phyloP scores from a whole-genome alignment of 2,113 vertebrate genomes.

The Electrona antarctica region DNA sequence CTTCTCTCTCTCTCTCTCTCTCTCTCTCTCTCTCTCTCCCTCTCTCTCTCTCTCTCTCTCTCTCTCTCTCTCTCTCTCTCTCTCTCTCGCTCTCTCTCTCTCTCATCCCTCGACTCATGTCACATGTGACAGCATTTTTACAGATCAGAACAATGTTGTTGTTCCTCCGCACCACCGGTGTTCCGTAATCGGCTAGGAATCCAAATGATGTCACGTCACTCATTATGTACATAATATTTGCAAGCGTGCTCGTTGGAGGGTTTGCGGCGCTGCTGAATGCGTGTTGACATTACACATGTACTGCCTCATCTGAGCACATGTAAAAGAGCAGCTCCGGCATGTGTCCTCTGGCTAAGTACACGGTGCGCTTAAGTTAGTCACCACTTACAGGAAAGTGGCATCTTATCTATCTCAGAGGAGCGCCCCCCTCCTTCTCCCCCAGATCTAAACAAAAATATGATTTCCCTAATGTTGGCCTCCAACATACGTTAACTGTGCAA shows the following conservation, averaged over 20 bases:
- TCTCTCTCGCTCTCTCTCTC: neutral
- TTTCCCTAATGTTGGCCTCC: too few species aligned
- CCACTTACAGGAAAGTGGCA: conserved; percentile 18
- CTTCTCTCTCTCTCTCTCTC: neutral
- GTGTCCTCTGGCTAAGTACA: conserved; percentile 5
- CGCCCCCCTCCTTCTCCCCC: neutral
- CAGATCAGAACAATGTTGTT: conserved; percentile 14
- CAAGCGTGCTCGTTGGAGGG: neutral
- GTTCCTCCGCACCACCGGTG: neutral
- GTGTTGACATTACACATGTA: conserved; percentile 24
- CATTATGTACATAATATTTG: neutral
- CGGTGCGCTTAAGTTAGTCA: conserved; percentile 9
- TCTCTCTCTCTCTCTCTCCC: conserved; percentile 47
- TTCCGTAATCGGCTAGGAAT: conserved; percentile 4
- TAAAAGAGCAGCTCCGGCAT: conserved; percentile 12
- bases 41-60: conserved; percentile 12
- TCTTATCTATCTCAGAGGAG: conserved; percentile 33
- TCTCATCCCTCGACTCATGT: neutral
- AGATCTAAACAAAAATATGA: too few species aligned
- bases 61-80: conserved; percentile 27
- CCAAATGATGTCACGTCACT: conserved; percentile 10
- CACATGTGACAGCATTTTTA: neutral
- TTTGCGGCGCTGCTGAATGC: neutral
- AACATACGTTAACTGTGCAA: too few species aligned
- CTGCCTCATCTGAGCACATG: conserved; percentile 18